These are phyloP conservation scores for Varecia variegata DNA, from an alignment of 2,797 vertebrate species.

Conservation along the genomic window DNA sequence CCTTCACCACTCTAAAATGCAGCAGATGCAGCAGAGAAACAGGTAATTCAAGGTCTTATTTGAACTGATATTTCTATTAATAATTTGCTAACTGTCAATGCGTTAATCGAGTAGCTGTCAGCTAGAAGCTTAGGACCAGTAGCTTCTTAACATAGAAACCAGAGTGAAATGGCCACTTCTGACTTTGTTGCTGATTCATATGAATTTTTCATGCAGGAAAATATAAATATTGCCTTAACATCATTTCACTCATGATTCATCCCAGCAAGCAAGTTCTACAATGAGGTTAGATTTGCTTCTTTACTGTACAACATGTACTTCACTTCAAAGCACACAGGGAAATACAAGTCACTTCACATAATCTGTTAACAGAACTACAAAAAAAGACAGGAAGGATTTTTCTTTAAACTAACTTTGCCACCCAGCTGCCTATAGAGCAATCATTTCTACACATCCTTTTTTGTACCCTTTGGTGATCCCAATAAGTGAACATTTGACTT, in stretches of 20 bases:
- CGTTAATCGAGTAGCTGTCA: constrained; percentile 6
- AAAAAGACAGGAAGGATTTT: neutral
- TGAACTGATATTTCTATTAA: neutral
- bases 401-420: constrained; percentile 51
- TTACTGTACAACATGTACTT: neutral
- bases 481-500: constrained; percentile 52
- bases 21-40: constrained; percentile 6
- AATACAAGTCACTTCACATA: constrained; percentile 48
- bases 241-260: constrained; percentile 32
- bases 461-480: constrained; percentile 22
- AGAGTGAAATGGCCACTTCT: neutral
- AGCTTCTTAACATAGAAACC: constrained; percentile 10
- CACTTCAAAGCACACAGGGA: constrained; percentile 47
- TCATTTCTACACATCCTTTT: neutral
- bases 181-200: neutral
- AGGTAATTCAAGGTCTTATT: neutral
- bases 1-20: neutral
- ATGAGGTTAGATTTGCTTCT: constrained; percentile 9
- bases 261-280: constrained; percentile 9
- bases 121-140: neutral
- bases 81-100: neutral
- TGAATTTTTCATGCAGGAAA: constrained; percentile 12
- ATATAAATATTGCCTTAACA: constrained; percentile 25
- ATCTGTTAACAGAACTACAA: constrained; percentile 26
- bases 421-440: neutral